A percentile compares a stretch with the other conserved stretches of the same genome.
Conservation (phyloP, 2,797 vertebrate species). For the Erpetoichthys calabaricus region DNA sequence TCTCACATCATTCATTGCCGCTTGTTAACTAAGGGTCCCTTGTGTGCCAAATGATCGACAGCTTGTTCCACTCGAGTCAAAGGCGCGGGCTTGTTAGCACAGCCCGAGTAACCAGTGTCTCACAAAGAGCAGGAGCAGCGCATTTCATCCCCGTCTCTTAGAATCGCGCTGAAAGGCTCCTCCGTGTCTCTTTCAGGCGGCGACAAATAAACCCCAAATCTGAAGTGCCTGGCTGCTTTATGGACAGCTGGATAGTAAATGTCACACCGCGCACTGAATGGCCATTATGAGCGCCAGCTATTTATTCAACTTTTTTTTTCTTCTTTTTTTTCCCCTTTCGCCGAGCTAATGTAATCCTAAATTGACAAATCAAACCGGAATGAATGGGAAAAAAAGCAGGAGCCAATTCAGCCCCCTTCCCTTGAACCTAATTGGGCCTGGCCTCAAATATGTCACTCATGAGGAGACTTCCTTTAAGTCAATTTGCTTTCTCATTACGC, state of each 20-base stretch:
- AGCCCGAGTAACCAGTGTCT: conserved; percentile 61
- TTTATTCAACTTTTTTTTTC: conserved; percentile 51
- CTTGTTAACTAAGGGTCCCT: conserved; percentile 64
- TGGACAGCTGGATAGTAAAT: conserved; percentile 75
- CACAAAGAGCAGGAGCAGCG: conserved; percentile 67
- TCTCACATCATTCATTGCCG: conserved; percentile 65
- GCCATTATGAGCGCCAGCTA: conserved; percentile 73
- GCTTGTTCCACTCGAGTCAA: conserved; percentile 60
- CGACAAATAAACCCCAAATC: conserved; percentile 72
- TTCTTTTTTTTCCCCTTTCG: conserved; percentile 37
- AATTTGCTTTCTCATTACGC: conserved; percentile 70
- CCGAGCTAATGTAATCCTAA: conserved; percentile 71
- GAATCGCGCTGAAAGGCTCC: conserved; percentile 70
- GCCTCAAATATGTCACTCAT: conserved; percentile 77
- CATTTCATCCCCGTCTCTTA: conserved; percentile 52
- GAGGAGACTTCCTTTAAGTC: conserved; percentile 69
- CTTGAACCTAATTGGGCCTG: conserved; percentile 73
- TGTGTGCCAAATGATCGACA: conserved; percentile 62
- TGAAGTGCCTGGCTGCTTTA: conserved; percentile 73
- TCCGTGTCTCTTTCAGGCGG: conserved; percentile 75
- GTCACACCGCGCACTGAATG: conserved; percentile 72
- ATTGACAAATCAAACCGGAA: conserved; percentile 78
- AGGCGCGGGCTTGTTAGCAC: conserved; percentile 64
- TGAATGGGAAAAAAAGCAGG: conserved; percentile 60
- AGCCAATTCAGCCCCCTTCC: conserved; percentile 69